Evolutionary conservation across 2,797 vertebrate species (phyloP).

Genomic region (Hyperoplus lanceolatus): DNA sequence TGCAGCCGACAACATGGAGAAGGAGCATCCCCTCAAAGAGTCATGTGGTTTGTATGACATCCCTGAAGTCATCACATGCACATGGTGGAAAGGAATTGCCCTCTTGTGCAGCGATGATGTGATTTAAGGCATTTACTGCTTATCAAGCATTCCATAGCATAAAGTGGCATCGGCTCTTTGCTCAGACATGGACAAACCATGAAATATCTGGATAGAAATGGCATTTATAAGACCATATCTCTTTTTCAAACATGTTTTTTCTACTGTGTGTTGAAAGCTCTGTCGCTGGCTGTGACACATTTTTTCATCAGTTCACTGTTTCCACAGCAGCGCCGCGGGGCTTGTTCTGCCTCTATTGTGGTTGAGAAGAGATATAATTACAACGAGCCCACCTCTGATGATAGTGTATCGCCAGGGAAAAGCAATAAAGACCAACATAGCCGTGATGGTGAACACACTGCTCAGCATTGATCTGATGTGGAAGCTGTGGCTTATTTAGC

Average conservation of each 20-base stretch:
- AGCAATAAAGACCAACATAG: constrained; percentile 69
- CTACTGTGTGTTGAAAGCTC: constrained; percentile 32
- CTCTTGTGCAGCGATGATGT: background rate
- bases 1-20: constrained; percentile 49
- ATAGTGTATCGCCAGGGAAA: constrained; percentile 69
- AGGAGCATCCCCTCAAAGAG: constrained; percentile 19
- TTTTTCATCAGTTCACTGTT: constrained; percentile 60
- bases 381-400: constrained; percentile 75
- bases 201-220: background rate
- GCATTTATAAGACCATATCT: constrained; percentile 6
- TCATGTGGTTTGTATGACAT: constrained; percentile 29
- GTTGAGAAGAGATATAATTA: constrained; percentile 74
- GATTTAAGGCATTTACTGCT: constrained; percentile 1
- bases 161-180: constrained; percentile 8
- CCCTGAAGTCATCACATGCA: constrained; percentile 17
- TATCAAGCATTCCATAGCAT: constrained; percentile 1
- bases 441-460: constrained; percentile 48
- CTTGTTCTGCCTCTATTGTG: constrained; percentile 66
- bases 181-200: background rate
- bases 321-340: constrained; percentile 60
- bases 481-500: constrained; percentile 62
- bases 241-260: constrained; percentile 35
- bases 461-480: constrained; percentile 67
- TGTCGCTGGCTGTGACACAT: constrained; percentile 33
- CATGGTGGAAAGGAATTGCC: constrained; percentile 5